Conservation (phyloP, 2,888 invertebrate genomes). For the Cetonia aurata region DNA sequence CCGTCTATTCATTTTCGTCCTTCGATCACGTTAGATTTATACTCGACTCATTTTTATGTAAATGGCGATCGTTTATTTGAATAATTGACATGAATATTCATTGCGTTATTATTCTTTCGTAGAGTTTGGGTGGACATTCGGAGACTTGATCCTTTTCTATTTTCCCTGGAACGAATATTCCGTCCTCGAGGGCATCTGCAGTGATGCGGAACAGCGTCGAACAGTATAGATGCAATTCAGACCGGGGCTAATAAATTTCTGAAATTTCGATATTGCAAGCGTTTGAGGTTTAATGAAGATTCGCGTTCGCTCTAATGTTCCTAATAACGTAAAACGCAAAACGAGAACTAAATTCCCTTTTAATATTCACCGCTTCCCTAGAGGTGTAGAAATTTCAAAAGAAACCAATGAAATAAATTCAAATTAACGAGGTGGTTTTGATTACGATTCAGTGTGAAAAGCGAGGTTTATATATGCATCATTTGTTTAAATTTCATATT, state of each 20-base stretch:
- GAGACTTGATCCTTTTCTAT: slow-evolving; percentile 12
- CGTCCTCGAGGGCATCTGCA: slow-evolving; percentile 7
- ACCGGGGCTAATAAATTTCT: neutral
- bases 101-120: slow-evolving; percentile 30
- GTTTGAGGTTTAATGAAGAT: neutral
- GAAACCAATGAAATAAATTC: no score
- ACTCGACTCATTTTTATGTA: slow-evolving; percentile 30
- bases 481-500: no score
- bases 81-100: slow-evolving; percentile 44
- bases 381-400: neutral
- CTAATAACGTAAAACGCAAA: no score
- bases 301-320: neutral
- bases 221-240: slow-evolving; percentile 10
- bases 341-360: no score
- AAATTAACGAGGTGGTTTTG: no score
- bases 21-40: slow-evolving; percentile 37
- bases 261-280: slow-evolving; percentile 4
- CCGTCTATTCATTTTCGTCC: slow-evolving; percentile 5
- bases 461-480: no score
- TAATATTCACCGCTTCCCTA: no score
- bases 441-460: no score
- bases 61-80: slow-evolving; percentile 35
- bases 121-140: slow-evolving; percentile 12
- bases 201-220: neutral
- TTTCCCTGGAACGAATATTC: slow-evolving; percentile 4